Conservation (phyloP, 2,888 invertebrate genomes). For the Agonopterix subpropinquella region DNA sequence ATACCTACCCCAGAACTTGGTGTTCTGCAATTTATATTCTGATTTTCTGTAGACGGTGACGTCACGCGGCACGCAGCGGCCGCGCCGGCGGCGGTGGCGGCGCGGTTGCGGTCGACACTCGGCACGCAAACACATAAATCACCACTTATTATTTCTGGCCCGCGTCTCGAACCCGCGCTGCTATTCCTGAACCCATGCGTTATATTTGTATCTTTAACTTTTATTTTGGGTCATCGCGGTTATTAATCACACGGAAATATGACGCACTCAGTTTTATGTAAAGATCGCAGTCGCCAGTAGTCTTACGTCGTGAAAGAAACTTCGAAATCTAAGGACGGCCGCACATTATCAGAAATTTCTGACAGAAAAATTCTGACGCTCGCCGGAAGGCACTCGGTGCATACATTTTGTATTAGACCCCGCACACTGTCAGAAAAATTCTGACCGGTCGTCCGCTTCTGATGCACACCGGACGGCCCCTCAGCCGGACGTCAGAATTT, state of each 20-base stretch:
- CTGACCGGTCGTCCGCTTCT: no score
- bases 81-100: background rate
- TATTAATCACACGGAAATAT: conserved; percentile 7
- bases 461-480: no score
- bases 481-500: no score
- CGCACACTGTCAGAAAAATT: no score
- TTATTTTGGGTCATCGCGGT: conserved; percentile 9
- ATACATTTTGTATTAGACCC: no score
- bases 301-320: no score
- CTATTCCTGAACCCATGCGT: conserved; percentile 2
- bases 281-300: background rate
- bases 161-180: background rate
- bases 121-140: conserved; percentile 8
- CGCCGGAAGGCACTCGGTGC: no score
- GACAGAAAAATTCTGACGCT: no score
- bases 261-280: conserved; percentile 5
- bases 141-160: conserved; percentile 6
- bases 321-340: no score
- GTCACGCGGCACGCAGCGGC: background rate
- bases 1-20: no score
- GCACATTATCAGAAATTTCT: no score
- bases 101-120: background rate
- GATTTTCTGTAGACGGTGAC: background rate
- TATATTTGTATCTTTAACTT: conserved; percentile 15
- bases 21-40: no score